Evolutionary conservation across 2,797 vertebrate genomes (phyloP).

Genomic region (Acrossocheilus wenchowensis): DNA sequence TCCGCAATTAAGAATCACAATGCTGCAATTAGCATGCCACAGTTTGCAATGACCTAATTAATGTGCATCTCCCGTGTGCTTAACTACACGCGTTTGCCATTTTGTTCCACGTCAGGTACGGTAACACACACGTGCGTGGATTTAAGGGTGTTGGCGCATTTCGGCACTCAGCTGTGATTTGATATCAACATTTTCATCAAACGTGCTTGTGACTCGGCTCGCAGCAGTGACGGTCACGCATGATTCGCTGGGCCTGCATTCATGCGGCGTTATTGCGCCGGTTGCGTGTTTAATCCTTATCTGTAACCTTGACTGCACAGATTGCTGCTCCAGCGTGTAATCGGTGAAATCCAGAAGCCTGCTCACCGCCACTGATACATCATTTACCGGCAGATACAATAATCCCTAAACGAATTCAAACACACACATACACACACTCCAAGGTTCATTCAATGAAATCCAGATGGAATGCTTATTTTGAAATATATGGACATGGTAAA

Average conservation of each 20-base stretch:
- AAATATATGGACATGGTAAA: not conserved
- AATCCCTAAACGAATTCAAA: constrained; percentile 47
- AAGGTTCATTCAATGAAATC: not conserved
- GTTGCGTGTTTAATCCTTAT: constrained; percentile 61
- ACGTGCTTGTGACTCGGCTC: constrained; percentile 32
- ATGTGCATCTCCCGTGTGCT: constrained; percentile 67
- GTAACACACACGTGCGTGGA: constrained; percentile 32
- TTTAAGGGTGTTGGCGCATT: not conserved
- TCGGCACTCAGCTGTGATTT: constrained; percentile 30
- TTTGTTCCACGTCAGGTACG: constrained; percentile 48
- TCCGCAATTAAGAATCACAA: constrained; percentile 77
- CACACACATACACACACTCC: constrained; percentile 3
- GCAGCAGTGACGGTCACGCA: constrained; percentile 18
- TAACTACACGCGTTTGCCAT: constrained; percentile 64
- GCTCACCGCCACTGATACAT: constrained; percentile 33
- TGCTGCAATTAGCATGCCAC: constrained; percentile 70
- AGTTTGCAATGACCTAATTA: constrained; percentile 72
- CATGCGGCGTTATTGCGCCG: constrained; percentile 15
- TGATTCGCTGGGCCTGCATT: constrained; percentile 21
- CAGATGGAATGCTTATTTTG: not conserved
- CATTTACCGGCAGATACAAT: constrained; percentile 51
- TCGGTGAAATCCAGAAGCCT: constrained; percentile 54
- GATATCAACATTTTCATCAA: constrained; percentile 52
- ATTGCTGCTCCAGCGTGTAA: constrained; percentile 53
- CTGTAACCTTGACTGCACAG: constrained; percentile 62